phyloP scores from a whole-genome alignment of 2,888 invertebrate genomes.

The Eupithecia inturbata region DNA sequence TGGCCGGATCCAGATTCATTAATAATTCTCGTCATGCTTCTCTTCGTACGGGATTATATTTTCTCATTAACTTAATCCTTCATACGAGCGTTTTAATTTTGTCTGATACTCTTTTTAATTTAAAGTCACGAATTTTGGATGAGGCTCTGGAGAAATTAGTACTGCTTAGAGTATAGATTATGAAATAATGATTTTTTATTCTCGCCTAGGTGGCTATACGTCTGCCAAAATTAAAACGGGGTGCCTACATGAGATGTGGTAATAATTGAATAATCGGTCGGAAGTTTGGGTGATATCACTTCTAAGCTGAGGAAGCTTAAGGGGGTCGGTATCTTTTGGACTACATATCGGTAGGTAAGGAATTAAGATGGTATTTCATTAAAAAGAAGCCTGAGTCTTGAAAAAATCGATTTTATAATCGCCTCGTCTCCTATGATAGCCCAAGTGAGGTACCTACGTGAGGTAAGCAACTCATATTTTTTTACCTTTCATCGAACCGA shows the following conservation, averaged over 20 bases:
- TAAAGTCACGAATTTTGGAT: constrained; percentile 18
- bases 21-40: constrained; percentile 56
- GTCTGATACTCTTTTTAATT: constrained; percentile 47
- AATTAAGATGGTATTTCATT: not conserved
- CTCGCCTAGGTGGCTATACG: not conserved
- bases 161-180: not conserved
- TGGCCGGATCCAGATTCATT: constrained; percentile 44
- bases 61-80: constrained; percentile 59
- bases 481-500: not conserved
- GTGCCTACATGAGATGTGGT: not conserved
- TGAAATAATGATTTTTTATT: not conserved
- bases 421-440: not conserved
- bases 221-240: not conserved
- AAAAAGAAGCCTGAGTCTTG: not conserved
- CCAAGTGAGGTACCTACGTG: too few species aligned
- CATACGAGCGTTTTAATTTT: constrained; percentile 60
- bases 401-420: not conserved
- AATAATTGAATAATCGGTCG: not conserved
- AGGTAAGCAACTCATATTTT: not conserved
- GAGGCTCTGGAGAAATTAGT: constrained; percentile 22
- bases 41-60: constrained; percentile 51
- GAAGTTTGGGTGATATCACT: not conserved
- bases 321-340: not conserved
- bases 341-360: not conserved
- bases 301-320: not conserved